Evolutionary conservation across 1,140 invertebrate species (phyloP), one percentile per base, ranked within the genome.

Genomic region (Muscidifurax raptorellus): DNA sequence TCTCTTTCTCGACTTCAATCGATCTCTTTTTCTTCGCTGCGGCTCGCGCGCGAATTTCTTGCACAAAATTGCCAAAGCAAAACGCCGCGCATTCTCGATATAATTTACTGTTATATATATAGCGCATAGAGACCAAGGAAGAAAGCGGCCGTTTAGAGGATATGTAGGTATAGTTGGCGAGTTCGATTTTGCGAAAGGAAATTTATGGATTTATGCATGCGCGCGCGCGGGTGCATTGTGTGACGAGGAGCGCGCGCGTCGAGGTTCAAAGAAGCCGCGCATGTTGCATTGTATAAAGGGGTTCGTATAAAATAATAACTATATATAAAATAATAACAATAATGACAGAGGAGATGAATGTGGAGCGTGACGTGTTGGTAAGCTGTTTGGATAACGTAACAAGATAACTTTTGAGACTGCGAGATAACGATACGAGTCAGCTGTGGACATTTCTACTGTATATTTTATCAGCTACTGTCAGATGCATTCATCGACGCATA

Each of bases 131-230:
- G 18, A 22, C 52, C 7, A 18, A 59, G 52, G 18, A 52, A 22
- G 2, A 52, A 59, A 59, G 52, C 52, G 52, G 3, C 18, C 52
- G 52, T 59, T 59, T 59, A 59, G 6, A 59, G 52, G 22, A 59
- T 59, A 40, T 40, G 36, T 40, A 40, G 36, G 22, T 18, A 7
- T 18, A 59, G 18, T 59, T 22, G 2, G 18, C 18, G 6, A 18
- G 18, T 59, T 59, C 18, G 52, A 59, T 59, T 59, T 59, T 13
- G 27, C 66, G 66, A 22, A 22, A 32, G 28, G 32, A 36, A 72
- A 72, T 72, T 72, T 36, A 72, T 36, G 71, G 71, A 72, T 36
- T 72, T 72, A 72, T 72, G 27, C 67, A n/a, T n/a, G n/a, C n/a
- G n/a, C n/a, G n/a, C n/a, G n/a, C n/a, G n/a, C 27, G 32, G 32